Evolutionary conservation across 2,113 vertebrate genomes (phyloP).

Genomic region (Cisticola juncidis): DNA sequence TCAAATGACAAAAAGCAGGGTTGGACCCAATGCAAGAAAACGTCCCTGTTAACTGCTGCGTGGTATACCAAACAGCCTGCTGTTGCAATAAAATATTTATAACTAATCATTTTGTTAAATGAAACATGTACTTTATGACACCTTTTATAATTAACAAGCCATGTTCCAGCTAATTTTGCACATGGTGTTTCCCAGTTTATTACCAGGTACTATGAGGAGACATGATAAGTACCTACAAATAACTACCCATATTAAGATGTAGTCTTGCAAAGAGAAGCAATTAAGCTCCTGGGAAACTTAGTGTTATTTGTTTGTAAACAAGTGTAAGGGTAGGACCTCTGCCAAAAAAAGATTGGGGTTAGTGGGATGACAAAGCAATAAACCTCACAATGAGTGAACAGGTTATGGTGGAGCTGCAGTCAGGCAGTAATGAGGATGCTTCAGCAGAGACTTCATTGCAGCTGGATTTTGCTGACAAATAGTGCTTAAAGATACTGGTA

Average conservation of each 20-base stretch:
- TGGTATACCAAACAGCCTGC: neutral
- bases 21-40: neutral
- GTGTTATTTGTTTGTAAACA: neutral
- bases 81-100: conserved; percentile 23
- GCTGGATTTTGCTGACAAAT: neutral
- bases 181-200: neutral
- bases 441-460: neutral
- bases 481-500: neutral
- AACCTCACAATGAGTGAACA: neutral
- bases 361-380: neutral
- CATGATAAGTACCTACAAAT: neutral
- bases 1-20: neutral
- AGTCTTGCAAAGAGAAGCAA: neutral
- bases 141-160: conserved; percentile 25
- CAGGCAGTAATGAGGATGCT: neutral
- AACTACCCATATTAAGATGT: neutral
- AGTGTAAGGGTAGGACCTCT: neutral
- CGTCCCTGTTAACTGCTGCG: neutral
- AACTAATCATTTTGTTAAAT: conserved; percentile 32
- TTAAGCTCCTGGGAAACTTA: neutral
- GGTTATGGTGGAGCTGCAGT: neutral
- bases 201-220: neutral
- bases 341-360: neutral
- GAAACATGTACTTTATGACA: neutral
- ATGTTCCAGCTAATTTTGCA: neutral